A percentile compares a stretch with the other conserved stretches of the same genome.
These are phyloP conservation scores for Lepidonotus clava DNA, from an alignment of 2,888 invertebrate species.

Conservation along the genomic window DNA sequence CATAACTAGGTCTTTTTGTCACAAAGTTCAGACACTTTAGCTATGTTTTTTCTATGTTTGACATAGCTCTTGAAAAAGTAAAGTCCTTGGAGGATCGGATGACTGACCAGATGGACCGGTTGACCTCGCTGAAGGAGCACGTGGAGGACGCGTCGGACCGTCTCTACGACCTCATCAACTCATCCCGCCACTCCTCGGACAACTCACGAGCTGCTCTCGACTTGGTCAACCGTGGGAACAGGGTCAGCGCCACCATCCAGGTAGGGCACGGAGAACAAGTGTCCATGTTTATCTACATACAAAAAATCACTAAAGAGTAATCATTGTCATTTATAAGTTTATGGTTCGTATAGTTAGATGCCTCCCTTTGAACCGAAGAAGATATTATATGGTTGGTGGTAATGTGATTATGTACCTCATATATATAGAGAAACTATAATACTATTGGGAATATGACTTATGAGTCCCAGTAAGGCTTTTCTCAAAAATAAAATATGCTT, in stretches of 20 bases:
- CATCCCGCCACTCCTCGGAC: constrained; percentile 68
- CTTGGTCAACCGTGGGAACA: constrained; percentile 47
- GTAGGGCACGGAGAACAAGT: constrained; percentile 18
- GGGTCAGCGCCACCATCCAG: constrained; percentile 53
- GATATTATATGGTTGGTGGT: constrained; percentile 4
- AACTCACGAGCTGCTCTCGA: constrained; percentile 64
- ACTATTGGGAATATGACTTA: too few relatives aligned
- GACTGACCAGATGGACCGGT: constrained; percentile 67
- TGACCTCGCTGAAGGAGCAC: constrained; percentile 60
- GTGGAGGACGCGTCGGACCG: constrained; percentile 78
- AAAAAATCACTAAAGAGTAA: too few relatives aligned
- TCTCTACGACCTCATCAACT: constrained; percentile 72
- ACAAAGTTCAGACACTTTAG: not conserved
- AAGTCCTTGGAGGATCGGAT: constrained; percentile 82
- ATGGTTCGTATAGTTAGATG: too few relatives aligned
- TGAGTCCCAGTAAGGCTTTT: too few relatives aligned
- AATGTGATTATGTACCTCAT: constrained; percentile 12
- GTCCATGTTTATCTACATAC: too few relatives aligned
- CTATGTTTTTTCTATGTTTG: constrained; percentile 62
- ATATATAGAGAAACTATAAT: too few relatives aligned
- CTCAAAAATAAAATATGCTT: too few relatives aligned
- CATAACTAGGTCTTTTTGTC: not conserved
- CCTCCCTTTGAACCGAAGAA: too few relatives aligned
- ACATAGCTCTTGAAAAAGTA: constrained; percentile 80
- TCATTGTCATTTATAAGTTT: too few relatives aligned